Base-by-base conservation (phyloP, 1,140 invertebrate genomes). In the Heterodera schachtii region DNA sequence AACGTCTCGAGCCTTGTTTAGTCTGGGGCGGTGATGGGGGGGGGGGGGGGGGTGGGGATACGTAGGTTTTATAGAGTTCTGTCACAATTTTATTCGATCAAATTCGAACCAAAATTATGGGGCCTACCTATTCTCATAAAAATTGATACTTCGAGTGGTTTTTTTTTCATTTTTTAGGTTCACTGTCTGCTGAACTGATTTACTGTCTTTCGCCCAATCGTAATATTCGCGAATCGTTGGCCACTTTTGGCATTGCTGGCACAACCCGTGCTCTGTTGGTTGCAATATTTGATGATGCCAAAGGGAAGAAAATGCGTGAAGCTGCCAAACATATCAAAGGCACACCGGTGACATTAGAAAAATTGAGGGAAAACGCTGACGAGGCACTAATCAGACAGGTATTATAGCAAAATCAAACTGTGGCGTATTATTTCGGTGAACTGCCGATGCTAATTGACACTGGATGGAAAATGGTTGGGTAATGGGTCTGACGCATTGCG, bases 171-270 rank as follows among this genome's bases (percentile, higher is more conserved):
- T 19, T 64, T 13, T 64, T 21, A 64, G 57, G 57, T 49, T 88
- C 82, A 71, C 70, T 88, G n/a, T 80, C 82, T 21, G 87, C 87
- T 11, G 87, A 88, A 81, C 67, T 88, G 21, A 84, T 88, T 44
- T 88, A 88, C 71, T 87, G 84, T 19, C 75, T 88, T 9, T 90
- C 88, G 41, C 87, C 87, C 21, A 89, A 69, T 78, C 85, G 31
- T 76, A 83, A 84, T 87, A 87, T 87, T 83, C 86, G 83, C 73
- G 81, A 75, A 64, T 88, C 87, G 19, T 78, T 87, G 69, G 78
- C 76, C 19, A 85, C 83, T 16, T 87, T 87, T 70, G 87, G 87
- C 79, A 87, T 87, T 41, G 82, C 79, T 19, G 87, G 86, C 57
- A 75, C 82, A 19, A 84, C 82, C 31, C 78, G 73, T 16, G 75